Percentiles rank a stretch among this genome's conserved stretches.
These are phyloP conservation scores for Digitonthophagus gazella DNA, from an alignment of 2,888 invertebrate species.

Conservation along the genomic window DNA sequence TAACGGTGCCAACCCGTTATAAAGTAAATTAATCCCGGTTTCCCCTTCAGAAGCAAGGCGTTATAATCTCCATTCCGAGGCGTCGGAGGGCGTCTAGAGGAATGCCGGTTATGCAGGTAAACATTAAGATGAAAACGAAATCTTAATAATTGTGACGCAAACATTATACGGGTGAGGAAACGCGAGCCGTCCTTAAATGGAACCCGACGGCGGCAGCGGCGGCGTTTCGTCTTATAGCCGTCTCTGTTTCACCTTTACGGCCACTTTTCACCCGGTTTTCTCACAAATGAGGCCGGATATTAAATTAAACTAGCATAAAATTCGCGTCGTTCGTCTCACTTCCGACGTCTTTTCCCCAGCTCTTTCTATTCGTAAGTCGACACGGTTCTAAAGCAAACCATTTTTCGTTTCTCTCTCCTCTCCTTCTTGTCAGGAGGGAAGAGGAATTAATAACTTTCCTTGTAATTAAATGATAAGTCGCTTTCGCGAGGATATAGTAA, in stretches of 20 bases:
- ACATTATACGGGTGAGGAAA: constrained; percentile 39
- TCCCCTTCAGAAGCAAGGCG: constrained; percentile 39
- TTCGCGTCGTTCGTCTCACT: constrained; percentile 26
- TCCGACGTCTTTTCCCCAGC: constrained; percentile 32
- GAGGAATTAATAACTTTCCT: constrained; percentile 46
- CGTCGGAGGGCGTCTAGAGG: constrained; percentile 33
- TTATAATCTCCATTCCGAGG: constrained; percentile 38
- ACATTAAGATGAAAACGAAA: constrained; percentile 48
- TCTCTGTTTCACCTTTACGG: constrained; percentile 30
- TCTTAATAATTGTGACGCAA: constrained; percentile 50
- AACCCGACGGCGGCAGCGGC: constrained; percentile 34
- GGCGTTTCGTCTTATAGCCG: constrained; percentile 29
- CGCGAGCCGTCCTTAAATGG: constrained; percentile 34
- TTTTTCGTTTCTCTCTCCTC: constrained; percentile 18
- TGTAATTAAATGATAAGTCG: constrained; percentile 46
- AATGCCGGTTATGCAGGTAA: constrained; percentile 45
- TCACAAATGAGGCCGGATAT: constrained; percentile 39
- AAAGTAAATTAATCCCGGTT: constrained; percentile 45
- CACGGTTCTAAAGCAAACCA: constrained; percentile 8
- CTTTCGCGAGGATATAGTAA: constrained; percentile 40
- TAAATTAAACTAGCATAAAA: constrained; percentile 41
- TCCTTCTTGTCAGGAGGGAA: neutral
- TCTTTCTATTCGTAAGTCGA: neutral
- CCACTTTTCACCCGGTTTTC: constrained; percentile 28
- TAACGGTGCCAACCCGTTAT: constrained; percentile 44